A percentile compares a stretch with the other conserved stretches of the same genome.
phyloP scores from a whole-genome alignment of 2,113 vertebrate genomes.

The Amblyornis subalaris region DNA sequence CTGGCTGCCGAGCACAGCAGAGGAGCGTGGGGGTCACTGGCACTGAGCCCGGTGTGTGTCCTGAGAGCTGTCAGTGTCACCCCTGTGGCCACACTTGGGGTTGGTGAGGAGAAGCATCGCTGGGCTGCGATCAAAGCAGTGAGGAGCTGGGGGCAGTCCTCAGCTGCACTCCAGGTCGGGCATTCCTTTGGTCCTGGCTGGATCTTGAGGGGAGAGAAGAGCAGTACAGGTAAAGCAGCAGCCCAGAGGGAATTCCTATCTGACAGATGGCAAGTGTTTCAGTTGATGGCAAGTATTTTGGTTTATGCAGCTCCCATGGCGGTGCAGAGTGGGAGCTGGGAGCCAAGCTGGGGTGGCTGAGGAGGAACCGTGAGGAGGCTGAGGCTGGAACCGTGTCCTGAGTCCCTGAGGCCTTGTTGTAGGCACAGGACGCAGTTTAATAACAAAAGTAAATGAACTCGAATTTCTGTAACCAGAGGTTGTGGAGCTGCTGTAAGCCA shows the following conservation, averaged over 20 bases:
- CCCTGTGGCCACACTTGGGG: rapidly evolving
- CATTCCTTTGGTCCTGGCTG: not conserved
- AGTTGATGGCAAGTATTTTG: rapidly evolving
- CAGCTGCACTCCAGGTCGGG: rapidly evolving
- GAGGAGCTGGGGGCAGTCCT: not conserved
- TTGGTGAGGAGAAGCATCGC: no score
- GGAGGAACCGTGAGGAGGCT: not conserved
- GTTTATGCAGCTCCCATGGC: rapidly evolving
- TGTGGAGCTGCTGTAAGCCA: not conserved
- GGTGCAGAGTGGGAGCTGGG: not conserved
- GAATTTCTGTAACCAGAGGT: rapidly evolving
- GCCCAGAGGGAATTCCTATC: not conserved
- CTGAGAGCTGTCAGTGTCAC: not conserved
- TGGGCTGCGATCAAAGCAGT: rapidly evolving
- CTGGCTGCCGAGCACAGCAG: not conserved
- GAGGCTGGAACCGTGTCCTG: not conserved
- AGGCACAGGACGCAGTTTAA: not conserved
- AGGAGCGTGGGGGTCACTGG: not conserved
- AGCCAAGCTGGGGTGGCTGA: not conserved
- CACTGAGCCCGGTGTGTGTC: rapidly evolving
- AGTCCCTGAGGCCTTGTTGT: not conserved
- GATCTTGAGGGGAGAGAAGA: not conserved
- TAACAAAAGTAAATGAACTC: not conserved
- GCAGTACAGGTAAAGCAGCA: not conserved
- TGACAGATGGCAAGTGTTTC: rapidly evolving